Evolutionary conservation across 2,113 vertebrate genomes (phyloP).

Genomic region (Engystomops pustulosus): DNA sequence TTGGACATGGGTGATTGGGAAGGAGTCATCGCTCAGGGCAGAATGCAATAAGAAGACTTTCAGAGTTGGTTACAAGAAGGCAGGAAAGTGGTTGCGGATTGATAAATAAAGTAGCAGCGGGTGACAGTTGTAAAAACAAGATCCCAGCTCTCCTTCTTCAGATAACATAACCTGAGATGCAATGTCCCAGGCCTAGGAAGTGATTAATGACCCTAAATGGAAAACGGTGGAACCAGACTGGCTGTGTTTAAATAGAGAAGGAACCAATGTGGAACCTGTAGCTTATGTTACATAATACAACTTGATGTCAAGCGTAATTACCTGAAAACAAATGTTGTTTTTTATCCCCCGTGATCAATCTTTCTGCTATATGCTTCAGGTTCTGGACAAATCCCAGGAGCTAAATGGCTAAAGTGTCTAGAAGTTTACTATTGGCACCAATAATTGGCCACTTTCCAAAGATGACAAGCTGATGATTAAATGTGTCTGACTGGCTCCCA

Average conservation of each 20-base stretch:
- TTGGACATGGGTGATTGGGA: slow-evolving; percentile 29
- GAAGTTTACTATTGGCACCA: neutral
- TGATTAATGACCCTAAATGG: slow-evolving; percentile 40
- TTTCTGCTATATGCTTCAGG: neutral
- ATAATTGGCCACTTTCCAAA: neutral
- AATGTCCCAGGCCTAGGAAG: slow-evolving; percentile 30
- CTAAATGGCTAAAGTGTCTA: slow-evolving; percentile 14
- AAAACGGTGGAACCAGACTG: neutral
- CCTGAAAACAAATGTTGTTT: slow-evolving; percentile 4
- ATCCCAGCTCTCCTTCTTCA: slow-evolving; percentile 31
- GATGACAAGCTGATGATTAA: neutral
- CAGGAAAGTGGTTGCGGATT: slow-evolving; percentile 41
- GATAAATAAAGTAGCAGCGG: slow-evolving; percentile 50
- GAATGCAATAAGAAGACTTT: slow-evolving; percentile 26
- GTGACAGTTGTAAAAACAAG: slow-evolving; percentile 51
- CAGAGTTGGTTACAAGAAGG: slow-evolving; percentile 36
- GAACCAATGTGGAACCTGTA: neutral
- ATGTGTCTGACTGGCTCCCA: neutral
- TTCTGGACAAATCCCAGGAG: neutral
- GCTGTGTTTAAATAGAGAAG: slow-evolving; percentile 14
- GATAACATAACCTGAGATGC: slow-evolving; percentile 38
- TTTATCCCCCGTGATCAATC: neutral
- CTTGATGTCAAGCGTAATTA: neutral
- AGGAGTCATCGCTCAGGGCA: slow-evolving; percentile 16
- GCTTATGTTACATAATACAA: slow-evolving; percentile 6